Evolutionary conservation across 2,888 invertebrate genomes (phyloP).

Genomic region (Chrysolina americana): DNA sequence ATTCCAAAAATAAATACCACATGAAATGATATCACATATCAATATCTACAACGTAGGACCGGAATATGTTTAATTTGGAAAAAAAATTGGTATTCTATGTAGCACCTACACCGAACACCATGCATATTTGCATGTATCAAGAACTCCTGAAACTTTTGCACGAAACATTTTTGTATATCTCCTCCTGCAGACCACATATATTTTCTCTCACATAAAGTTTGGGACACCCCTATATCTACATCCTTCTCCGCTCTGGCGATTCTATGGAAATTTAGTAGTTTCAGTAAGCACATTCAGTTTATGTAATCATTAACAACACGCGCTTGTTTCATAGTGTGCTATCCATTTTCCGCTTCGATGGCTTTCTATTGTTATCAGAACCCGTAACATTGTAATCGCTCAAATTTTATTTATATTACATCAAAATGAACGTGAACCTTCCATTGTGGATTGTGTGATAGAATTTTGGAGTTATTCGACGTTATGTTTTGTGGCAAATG

Average conservation of each 20-base stretch:
- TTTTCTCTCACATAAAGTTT: no score
- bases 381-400: slow-evolving; percentile 17
- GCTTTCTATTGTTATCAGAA: slow-evolving; percentile 6
- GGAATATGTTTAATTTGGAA: no score
- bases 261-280: not conserved
- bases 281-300: slow-evolving; percentile 20
- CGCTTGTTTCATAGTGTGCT: not conserved
- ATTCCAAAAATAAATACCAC: no score
- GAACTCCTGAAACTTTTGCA: no score
- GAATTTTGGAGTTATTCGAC: not conserved
- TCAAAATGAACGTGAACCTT: slow-evolving; percentile 6
- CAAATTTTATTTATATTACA: slow-evolving; percentile 10
- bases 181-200: no score
- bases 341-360: slow-evolving; percentile 11
- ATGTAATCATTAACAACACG: not conserved
- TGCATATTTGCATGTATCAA: no score
- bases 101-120: no score
- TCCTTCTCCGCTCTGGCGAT: not conserved
- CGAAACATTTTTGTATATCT: no score
- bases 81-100: no score
- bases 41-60: no score
- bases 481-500: not conserved
- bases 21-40: no score
- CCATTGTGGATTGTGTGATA: not conserved
- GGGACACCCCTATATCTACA: not conserved